Evolutionary conservation across 2,888 invertebrate genomes (phyloP), one percentile per base, ranked within the genome.

Genomic region (Lordiphosa andalusiaca): DNA sequence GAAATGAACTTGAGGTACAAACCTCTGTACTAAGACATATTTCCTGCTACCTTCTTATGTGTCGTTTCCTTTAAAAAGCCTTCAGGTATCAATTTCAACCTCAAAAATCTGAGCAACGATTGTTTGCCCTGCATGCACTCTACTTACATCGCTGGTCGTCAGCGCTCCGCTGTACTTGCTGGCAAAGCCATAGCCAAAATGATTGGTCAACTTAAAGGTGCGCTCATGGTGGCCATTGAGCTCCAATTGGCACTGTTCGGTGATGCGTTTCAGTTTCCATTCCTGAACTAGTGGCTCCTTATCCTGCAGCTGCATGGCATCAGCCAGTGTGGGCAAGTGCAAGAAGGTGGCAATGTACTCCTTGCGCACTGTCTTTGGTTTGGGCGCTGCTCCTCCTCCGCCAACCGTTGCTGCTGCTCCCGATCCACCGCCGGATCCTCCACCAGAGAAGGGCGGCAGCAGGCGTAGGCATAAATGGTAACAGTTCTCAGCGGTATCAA

Each of bases 141-240:
- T 19, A 25, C 25, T 25, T 25, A 25, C 25, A 7, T 83, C 85
- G 48, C 60, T 71, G n/a, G 51, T 51, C n/a, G 48, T 54, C 10
- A 83, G 63, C 10, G 71, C 55, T 6, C 86, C 88, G 0, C 53
- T 67, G 52, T 71, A 85, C 53, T 69, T 70, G 37, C 86, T 74
- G 23, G 81, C 81, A 55, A 78, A 89, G 9, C 89, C 89, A 63
- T 88, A 89, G 25, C 71, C 59, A 53, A 74, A 89, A 41, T 84
- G 69, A 21, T 71, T 73, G 35, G 73, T 72, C 25, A 87, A 78
- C 35, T 80, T 71, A 6, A 68, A 59, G 16, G 64, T 52, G 19
- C 69, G 74, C 19, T 78, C 78, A 44, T 33, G 13, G 44, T 63
- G 49, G 46, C 70, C 66, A 44, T 88, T 87, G n/a, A 88, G 53